Evolutionary conservation across 1,140 invertebrate species (phyloP), one percentile per base, ranked within the genome.

Genomic region (Aphaenogaster ashmeadi): DNA sequence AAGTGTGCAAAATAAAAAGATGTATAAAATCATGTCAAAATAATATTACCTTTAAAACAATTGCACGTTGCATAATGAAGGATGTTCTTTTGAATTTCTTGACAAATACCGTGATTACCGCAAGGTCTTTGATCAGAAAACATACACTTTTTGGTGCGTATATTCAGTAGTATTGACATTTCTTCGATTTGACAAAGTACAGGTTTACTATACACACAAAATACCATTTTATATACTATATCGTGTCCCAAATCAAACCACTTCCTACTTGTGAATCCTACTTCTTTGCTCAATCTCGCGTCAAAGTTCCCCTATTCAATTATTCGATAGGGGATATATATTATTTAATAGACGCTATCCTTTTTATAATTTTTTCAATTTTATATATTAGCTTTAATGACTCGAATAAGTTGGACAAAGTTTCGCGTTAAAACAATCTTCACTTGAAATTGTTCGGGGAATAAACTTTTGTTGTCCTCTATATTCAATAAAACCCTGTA

Each of bases 51-150:
- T 90, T 94, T 94, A 81, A 95, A 95, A 89, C 96, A 96, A 83
- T 94, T 94, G 77, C 96, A 96, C 15, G 95, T 93, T 27, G 95
- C 96, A 84, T 96, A 96, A 91, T 95, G 95, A 50, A 96, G 94
- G 80, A 95, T 93, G n/a, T 95, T 95, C 86, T 95, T 95, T 86
- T 96, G 95, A 90, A 96, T 94, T 91, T 96, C 95, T 90, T 96
- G 94, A 87, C 96, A 96, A 69, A 95, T 72, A 4, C 96, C 96
- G 83, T 96, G 91, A 47, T 86, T 50, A 21, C 96, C 96, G 90
- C 96, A 96, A 6, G 95, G 94, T 86, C 94, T 78, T 79, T 92
- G 91, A 64, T 94, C 95, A 78, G 94, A 87, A 88, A 95, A 95
- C 27, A 96, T 94, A 89, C 96, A 96, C 4, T 95, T 94, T 71